phyloP scores from a whole-genome alignment of 2,113 vertebrate genomes.

The Salminus brasiliensis region DNA sequence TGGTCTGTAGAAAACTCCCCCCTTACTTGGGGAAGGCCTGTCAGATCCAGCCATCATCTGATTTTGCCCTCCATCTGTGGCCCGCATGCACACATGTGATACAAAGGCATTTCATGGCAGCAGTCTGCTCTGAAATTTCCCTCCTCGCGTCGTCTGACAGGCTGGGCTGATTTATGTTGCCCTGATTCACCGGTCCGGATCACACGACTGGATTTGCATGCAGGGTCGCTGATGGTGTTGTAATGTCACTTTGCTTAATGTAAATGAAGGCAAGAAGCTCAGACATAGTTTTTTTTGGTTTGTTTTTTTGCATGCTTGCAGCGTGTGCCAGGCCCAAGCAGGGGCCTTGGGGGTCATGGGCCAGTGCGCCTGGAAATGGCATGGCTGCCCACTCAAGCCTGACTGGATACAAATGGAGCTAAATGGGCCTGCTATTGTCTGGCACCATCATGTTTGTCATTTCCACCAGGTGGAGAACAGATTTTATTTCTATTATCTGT shows the following conservation, averaged over 20 bases:
- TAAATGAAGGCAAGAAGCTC: conserved; percentile 30
- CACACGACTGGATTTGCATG: conserved; percentile 29
- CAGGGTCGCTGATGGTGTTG: conserved; percentile 14
- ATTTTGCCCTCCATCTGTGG: not conserved
- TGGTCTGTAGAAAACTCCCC: not conserved
- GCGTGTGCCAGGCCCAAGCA: not conserved
- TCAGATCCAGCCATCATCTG: not conserved
- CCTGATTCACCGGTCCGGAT: not conserved
- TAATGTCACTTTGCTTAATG: conserved; percentile 42
- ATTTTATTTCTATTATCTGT: not conserved
- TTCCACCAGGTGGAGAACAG: conserved; percentile 18
- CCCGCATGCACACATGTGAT: not conserved
- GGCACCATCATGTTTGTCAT: conserved; percentile 24
- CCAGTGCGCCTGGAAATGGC: conserved; percentile 14
- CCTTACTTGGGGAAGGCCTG: not conserved
- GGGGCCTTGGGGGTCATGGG: conserved; percentile 10
- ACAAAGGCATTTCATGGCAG: not conserved
- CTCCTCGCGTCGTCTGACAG: not conserved
- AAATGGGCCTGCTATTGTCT: conserved; percentile 30
- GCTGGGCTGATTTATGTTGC: conserved; percentile 20
- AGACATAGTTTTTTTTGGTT: not conserved
- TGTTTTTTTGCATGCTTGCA: conserved; percentile 15
- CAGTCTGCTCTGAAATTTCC: not conserved
- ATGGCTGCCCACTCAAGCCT: conserved; percentile 28
- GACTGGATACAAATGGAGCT: conserved; percentile 39